Conservation (phyloP, 1,140 invertebrate species). For the Wiebesia pumilae region DNA sequence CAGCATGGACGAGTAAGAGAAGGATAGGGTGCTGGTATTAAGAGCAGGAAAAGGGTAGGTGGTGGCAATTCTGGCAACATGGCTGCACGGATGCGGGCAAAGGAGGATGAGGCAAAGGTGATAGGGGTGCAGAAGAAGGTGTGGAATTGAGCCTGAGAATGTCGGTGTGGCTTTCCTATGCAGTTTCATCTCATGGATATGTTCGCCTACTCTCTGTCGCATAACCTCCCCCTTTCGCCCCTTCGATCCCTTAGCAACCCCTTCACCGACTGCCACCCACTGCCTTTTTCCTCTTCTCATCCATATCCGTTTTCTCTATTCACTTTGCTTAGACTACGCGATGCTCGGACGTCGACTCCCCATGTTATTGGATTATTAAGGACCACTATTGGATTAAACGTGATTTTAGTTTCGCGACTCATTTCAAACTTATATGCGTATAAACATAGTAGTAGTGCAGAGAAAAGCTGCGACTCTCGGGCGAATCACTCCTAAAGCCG, state of each 20-base stretch:
- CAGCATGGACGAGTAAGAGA: not conserved
- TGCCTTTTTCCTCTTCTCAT: constrained; percentile 34
- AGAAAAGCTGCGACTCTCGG: constrained; percentile 8
- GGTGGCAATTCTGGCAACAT: constrained; percentile 75
- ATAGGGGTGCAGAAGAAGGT: constrained; percentile 44
- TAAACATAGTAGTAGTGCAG: not conserved
- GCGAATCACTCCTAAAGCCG: constrained; percentile 32
- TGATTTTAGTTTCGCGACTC: constrained; percentile 68
- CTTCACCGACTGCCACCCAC: not conserved
- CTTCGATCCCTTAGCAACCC: constrained; percentile 30
- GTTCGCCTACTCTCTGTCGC: not conserved
- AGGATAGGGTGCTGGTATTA: constrained; percentile 63
- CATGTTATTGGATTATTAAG: constrained; percentile 74
- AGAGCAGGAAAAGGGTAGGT: constrained; percentile 69
- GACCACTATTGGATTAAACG: constrained; percentile 73
- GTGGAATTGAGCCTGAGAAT: constrained; percentile 43
- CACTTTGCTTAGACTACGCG: constrained; percentile 57
- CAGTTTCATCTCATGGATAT: constrained; percentile 55
- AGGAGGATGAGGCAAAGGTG: constrained; percentile 50
- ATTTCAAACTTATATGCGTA: constrained; percentile 59
- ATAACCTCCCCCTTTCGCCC: constrained; percentile 44
- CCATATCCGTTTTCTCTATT: constrained; percentile 52
- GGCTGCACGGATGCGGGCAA: constrained; percentile 67
- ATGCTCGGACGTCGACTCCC: constrained; percentile 45
- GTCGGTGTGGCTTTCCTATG: constrained; percentile 50